A percentile compares a stretch with the other conserved stretches of the same genome.
Conservation (phyloP, 2,888 invertebrate species). For the Stenolophus ochropezus region DNA sequence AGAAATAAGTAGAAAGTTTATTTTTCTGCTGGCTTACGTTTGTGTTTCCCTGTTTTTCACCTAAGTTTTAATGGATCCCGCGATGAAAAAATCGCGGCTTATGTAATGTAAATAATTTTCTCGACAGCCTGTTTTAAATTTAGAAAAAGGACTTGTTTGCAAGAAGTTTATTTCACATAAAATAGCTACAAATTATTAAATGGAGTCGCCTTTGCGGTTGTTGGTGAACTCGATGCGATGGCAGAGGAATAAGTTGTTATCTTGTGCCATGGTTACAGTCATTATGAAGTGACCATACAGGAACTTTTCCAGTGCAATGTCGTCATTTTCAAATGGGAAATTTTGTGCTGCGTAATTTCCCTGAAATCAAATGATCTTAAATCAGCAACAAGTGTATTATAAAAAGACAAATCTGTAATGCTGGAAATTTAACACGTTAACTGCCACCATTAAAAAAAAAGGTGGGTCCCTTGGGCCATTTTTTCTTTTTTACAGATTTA, state of each 20-base stretch:
- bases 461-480: no score
- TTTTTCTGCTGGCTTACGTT: conserved; percentile 9
- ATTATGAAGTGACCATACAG: conserved; percentile 11
- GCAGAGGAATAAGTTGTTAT: neutral
- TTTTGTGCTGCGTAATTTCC: neutral
- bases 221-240: conserved; percentile 11
- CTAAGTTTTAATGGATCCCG: conserved; percentile 31
- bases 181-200: neutral
- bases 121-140: neutral
- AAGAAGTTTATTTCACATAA: neutral
- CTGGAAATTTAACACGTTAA: no score
- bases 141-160: neutral
- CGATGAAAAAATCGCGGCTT: neutral
- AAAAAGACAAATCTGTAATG: no score
- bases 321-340: neutral
- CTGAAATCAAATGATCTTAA: conserved; percentile 4
- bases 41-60: conserved; percentile 6
- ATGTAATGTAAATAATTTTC: conserved; percentile 15
- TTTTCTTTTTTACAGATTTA: no score
- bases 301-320: neutral
- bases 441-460: no score
- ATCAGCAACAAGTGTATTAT: no score
- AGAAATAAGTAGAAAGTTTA: conserved; percentile 24
- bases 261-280: neutral
- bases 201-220: neutral